A percentile compares a stretch with the other conserved stretches of the same genome.
Evolutionary conservation across 2,888 invertebrate species (phyloP).

Genomic region (Pseudoips prasinana): DNA sequence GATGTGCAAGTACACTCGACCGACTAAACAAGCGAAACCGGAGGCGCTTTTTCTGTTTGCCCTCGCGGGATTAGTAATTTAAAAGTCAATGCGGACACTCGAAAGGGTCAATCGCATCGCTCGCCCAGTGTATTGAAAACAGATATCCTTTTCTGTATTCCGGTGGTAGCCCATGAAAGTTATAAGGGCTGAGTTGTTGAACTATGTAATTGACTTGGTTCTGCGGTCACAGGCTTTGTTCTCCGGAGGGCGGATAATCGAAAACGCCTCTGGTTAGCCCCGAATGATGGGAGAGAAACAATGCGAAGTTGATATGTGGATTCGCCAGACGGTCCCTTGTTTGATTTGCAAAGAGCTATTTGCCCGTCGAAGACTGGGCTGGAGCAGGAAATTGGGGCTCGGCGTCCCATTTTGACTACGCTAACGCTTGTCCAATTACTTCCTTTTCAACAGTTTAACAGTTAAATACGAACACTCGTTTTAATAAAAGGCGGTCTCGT

Average conservation of each 20-base stretch:
- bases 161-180: constrained; percentile 78
- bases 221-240: constrained; percentile 80
- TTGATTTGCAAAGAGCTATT: constrained; percentile 81
- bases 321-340: constrained; percentile 74
- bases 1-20: constrained; percentile 77
- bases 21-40: constrained; percentile 70
- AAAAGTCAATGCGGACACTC: constrained; percentile 82
- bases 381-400: constrained; percentile 72
- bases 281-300: constrained; percentile 75
- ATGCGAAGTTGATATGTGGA: constrained; percentile 80
- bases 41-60: constrained; percentile 71
- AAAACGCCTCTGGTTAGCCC: constrained; percentile 79
- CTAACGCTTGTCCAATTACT: constrained; percentile 74
- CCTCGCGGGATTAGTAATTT: constrained; percentile 81
- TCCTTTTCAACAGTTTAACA: constrained; percentile 50
- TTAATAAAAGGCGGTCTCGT: constrained; percentile 50
- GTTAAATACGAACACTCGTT: constrained; percentile 55
- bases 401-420: constrained; percentile 50
- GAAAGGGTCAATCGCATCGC: constrained; percentile 79
- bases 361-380: constrained; percentile 69
- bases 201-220: constrained; percentile 82
- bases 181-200: constrained; percentile 82
- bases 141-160: constrained; percentile 81
- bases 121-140: constrained; percentile 76
- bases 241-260: constrained; percentile 76